Conservation (phyloP, 2,113 vertebrate species). For the Psilopogon haemacephalus region DNA sequence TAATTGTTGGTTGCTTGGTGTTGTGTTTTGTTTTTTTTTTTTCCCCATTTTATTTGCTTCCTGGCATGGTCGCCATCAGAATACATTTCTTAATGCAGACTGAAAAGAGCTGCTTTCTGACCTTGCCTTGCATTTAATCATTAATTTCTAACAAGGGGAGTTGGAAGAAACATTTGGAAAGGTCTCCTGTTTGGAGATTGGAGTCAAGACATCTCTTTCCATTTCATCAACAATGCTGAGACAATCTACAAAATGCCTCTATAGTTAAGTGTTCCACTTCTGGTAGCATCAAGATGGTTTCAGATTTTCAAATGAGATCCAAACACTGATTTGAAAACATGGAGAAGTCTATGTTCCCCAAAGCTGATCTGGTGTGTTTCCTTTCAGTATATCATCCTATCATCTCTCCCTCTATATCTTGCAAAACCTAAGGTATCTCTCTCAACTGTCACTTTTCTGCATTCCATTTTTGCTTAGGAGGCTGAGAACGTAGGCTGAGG, state of each 20-base stretch:
- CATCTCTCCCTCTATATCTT: not conserved
- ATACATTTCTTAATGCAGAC: not conserved
- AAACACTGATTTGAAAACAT: not conserved
- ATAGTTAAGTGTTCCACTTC: not conserved
- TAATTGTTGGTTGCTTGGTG: too few relatives aligned
- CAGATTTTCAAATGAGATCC: not conserved
- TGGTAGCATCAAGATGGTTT: not conserved
- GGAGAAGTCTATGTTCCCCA: not conserved
- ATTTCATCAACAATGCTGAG: not conserved
- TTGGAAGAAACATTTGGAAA: slow-evolving; percentile 5
- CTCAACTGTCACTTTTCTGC: not conserved
- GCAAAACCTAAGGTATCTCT: not conserved
- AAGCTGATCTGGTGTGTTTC: not conserved
- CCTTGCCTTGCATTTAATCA: not conserved
- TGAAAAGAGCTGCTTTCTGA: slow-evolving; percentile 5
- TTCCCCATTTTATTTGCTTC: not conserved
- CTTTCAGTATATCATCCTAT: not conserved
- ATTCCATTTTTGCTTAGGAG: not conserved
- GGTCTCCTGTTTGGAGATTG: not conserved
- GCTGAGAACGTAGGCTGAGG: not conserved
- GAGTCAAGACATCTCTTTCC: not conserved
- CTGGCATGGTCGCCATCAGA: not conserved
- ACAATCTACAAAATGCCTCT: not conserved
- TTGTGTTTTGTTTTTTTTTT: not conserved
- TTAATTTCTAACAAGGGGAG: not conserved